These are phyloP conservation scores for Chelonia mydas DNA, from an alignment of 2,797 vertebrate species.

Conservation along the genomic window DNA sequence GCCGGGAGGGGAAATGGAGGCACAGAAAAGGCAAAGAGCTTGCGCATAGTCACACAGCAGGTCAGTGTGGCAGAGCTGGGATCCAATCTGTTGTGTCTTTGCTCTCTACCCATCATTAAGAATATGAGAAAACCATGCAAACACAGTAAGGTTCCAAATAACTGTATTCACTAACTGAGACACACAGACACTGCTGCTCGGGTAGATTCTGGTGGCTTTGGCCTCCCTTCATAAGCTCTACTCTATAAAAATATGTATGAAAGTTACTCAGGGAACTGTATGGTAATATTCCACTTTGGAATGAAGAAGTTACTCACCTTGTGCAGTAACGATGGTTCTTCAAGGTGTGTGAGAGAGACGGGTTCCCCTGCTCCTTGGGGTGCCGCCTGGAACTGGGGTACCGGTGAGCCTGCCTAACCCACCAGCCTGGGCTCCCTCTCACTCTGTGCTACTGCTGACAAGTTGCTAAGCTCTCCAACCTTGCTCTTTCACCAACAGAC, in stretches of 20 bases:
- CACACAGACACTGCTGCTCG: neutral
- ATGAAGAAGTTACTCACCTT: neutral
- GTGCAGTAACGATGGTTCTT: no score
- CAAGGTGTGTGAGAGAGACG: no score
- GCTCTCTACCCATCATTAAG: neutral
- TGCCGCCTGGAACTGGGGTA: no score
- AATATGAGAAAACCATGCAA: neutral
- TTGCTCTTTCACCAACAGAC: no score
- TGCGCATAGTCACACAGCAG: neutral
- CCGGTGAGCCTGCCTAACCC: no score
- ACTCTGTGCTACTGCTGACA: no score
- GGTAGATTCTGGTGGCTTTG: neutral
- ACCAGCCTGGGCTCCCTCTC: no score
- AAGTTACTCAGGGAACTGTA: neutral
- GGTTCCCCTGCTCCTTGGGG: no score
- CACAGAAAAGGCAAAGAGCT: neutral
- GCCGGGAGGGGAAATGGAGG: neutral
- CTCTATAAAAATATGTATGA: neutral
- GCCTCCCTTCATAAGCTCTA: constrained; percentile 11
- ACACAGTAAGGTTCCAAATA: neutral
- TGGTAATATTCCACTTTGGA: neutral
- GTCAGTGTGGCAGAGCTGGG: neutral
- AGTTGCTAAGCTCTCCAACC: no score
- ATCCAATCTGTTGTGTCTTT: neutral
- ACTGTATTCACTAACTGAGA: no score